These are phyloP conservation scores for Eleutherodactylus coqui DNA, from an alignment of 2,797 vertebrate species.

Conservation along the genomic window DNA sequence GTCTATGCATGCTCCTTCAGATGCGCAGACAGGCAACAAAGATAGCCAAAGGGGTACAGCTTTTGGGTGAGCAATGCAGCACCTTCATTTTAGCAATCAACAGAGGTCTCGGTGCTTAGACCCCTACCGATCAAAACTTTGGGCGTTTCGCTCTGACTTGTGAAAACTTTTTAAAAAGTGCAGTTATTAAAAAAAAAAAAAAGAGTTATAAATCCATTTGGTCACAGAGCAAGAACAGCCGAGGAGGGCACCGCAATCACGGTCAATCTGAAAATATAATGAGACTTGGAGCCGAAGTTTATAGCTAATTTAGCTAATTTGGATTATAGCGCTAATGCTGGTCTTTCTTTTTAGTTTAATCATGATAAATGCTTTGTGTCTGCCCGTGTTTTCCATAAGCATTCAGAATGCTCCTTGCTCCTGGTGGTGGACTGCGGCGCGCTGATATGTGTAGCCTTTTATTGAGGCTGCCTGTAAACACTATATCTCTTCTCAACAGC, in stretches of 20 bases:
- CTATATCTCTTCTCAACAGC: neutral
- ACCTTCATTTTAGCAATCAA: no score
- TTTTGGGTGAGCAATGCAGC: no score
- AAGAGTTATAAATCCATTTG: neutral
- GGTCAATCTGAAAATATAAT: constrained; percentile 59
- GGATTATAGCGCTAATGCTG: constrained; percentile 27
- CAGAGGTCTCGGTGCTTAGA: no score
- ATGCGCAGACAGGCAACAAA: no score
- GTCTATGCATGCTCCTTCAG: no score
- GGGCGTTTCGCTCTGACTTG: no score
- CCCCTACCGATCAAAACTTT: no score
- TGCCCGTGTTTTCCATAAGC: neutral
- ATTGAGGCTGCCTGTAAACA: neutral
- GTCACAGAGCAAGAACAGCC: neutral
- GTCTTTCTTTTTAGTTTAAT: constrained; percentile 9
- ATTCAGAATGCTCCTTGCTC: constrained; percentile 7
- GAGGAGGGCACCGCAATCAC: constrained; percentile 29
- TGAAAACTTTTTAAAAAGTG: no score
- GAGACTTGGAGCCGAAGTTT: constrained; percentile 31
- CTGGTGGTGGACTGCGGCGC: neutral
- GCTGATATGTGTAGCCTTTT: neutral
- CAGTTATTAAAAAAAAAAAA: no score
- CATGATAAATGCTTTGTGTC: constrained; percentile 58
- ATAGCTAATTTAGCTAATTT: constrained; percentile 42
- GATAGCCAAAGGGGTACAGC: no score